These are phyloP conservation scores for Oscheius sp. DNA, from an alignment of 2,888 invertebrate genomes.

Conservation along the genomic window DNA sequence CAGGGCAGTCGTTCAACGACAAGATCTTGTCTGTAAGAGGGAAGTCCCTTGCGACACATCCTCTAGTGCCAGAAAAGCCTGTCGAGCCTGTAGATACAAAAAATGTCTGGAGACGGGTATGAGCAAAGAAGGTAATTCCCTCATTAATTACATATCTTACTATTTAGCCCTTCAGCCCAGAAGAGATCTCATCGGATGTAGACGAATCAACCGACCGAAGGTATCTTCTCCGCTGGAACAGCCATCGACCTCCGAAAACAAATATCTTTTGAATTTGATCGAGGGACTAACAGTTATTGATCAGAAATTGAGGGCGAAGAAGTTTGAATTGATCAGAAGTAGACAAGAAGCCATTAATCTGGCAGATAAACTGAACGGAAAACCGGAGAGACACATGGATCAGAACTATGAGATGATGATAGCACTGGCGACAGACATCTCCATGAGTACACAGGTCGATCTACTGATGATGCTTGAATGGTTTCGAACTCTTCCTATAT, in stretches of 20 bases:
- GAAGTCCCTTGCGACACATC: conserved; percentile 61
- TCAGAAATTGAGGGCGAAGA: conserved; percentile 51
- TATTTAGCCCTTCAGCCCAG: conserved; percentile 66
- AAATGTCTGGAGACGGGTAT: conserved; percentile 69
- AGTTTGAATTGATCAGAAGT: conserved; percentile 59
- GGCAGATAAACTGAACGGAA: conserved; percentile 10
- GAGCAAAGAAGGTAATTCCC: conserved; percentile 68
- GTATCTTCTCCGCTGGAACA: conserved; percentile 23
- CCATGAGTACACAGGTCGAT: conserved; percentile 72
- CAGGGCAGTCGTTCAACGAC: conserved; percentile 69
- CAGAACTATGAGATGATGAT: conserved; percentile 50
- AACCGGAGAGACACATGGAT: conserved; percentile 21
- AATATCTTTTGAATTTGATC: conserved; percentile 38
- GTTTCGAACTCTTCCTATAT: conserved; percentile 96
- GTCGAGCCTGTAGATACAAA: conserved; percentile 67
- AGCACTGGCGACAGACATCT: conserved; percentile 57
- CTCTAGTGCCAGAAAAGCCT: conserved; percentile 60
- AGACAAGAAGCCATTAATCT: conserved; percentile 61
- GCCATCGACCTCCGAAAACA: conserved; percentile 31
- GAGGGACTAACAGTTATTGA: conserved; percentile 49
- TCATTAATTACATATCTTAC: background rate
- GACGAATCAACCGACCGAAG: conserved; percentile 39
- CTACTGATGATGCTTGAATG: conserved; percentile 93
- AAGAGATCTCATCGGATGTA: conserved; percentile 67
- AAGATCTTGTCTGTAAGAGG: conserved; percentile 66